Base-by-base conservation (phyloP, 2,888 invertebrate species). In the Seira ritae region DNA sequence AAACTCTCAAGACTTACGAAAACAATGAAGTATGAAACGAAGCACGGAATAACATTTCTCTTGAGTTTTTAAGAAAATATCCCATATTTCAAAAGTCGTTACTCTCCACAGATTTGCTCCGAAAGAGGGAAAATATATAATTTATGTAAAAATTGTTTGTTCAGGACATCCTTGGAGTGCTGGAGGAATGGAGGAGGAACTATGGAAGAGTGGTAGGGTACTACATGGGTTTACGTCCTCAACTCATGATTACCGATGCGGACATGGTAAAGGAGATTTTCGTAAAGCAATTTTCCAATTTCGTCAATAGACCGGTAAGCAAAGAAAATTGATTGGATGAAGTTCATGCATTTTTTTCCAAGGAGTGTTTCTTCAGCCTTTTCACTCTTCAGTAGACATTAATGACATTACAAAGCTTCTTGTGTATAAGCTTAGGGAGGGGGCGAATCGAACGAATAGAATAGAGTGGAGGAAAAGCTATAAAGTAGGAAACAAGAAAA, bases 241-340 rank as follows among this genome's bases (percentile, higher is more conserved):
- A 88, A 37, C 84, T 88, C 31, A 85, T 86, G 74, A 86, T 88
- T 17, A 87, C 87, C 0, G 88, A 88, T 78, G 88, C 84, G 0
- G 87, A 88, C 72, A 88, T 88, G 66, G 87, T 88, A 46, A 89
- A 87, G 69, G 88, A 88, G 79, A 85, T 89, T 65, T 89, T 88
- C 80, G 82, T 88, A 22, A 87, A 87, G 68, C 88, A 89, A 71
- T 88, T 89, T 71, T 88, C 88, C 20, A 89, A 89, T 60, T 89
- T 89, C 80, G 86, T 89, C 22, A 88, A 87, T 74, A 81, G 88
- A 76, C 88, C 87, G 15, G 88, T 88, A 85, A 76, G 86, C 69
- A n/a, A 20, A n/a, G n/a, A n/a, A 10, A 6, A 46, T 10, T 46
- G 12, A 46, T 12, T 10, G 46, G n/a, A n/a, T n/a, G n/a, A n/a